A percentile compares a stretch with the other conserved stretches of the same genome.
These are phyloP conservation scores for Samia ricini DNA, from an alignment of 1,140 invertebrate genomes.

Conservation along the genomic window DNA sequence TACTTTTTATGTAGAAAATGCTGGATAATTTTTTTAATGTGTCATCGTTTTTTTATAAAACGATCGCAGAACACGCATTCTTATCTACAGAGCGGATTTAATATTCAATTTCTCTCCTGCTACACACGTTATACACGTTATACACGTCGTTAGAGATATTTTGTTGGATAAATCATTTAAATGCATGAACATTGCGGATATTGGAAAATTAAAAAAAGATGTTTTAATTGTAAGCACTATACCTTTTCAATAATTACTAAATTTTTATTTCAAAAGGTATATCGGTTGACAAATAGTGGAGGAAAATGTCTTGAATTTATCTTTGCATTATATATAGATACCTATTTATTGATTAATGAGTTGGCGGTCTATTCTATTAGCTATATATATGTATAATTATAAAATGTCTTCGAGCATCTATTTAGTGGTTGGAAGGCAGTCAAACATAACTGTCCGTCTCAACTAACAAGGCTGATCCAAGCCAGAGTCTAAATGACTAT, in stretches of 20 bases:
- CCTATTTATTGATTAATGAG: too few relatives aligned
- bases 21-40: not conserved
- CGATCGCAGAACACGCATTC: not conserved
- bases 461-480: not conserved
- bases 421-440: too few relatives aligned
- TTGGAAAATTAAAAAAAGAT: not conserved
- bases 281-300: too few relatives aligned
- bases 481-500: not conserved
- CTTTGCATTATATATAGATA: too few relatives aligned
- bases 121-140: not conserved
- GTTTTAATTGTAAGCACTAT: not conserved
- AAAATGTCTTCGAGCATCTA: too few relatives aligned
- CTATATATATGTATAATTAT: too few relatives aligned
- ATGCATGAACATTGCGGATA: not conserved
- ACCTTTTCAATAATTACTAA: too few relatives aligned
- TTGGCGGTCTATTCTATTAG: too few relatives aligned
- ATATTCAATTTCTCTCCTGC: not conserved
- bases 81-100: not conserved
- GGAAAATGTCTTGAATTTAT: too few relatives aligned
- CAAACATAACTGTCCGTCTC: not conserved
- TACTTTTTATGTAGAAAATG: too few relatives aligned
- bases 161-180: not conserved
- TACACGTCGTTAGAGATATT: not conserved
- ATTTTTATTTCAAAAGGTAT: too few relatives aligned
- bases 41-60: not conserved